Evolutionary conservation across 2,797 vertebrate species (phyloP).

Genomic region (Paguma larvata): DNA sequence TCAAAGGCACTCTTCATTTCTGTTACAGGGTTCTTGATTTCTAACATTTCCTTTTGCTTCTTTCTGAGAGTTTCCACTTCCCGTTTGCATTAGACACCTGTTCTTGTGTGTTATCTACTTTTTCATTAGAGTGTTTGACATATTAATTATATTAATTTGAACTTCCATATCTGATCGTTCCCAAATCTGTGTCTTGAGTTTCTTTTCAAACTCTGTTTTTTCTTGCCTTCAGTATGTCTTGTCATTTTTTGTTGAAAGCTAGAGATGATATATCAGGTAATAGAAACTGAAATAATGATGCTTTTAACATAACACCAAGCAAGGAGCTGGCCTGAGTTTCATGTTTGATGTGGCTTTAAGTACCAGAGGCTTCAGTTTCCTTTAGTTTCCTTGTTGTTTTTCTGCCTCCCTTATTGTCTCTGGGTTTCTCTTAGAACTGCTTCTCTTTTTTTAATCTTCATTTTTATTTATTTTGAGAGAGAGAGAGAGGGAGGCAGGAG

Average conservation of each 20-base stretch:
- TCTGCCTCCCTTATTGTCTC: background rate
- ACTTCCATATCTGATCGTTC: background rate
- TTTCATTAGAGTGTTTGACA: background rate
- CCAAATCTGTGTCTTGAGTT: background rate
- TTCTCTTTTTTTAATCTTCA: too few species aligned
- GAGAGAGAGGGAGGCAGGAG: too few species aligned
- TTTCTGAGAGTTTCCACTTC: background rate
- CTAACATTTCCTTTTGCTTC: background rate
- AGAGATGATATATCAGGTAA: background rate
- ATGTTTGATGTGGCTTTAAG: background rate
- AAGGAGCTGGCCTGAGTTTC: background rate
- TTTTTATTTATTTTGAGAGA: too few species aligned
- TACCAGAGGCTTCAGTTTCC: too few species aligned
- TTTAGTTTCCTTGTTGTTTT: background rate
- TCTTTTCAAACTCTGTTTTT: background rate
- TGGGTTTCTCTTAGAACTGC: background rate
- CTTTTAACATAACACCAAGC: background rate
- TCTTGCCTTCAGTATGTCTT: background rate
- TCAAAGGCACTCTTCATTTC: background rate
- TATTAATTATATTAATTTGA: background rate
- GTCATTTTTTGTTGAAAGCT: background rate
- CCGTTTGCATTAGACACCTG: background rate
- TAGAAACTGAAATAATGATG: background rate
- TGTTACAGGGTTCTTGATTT: background rate
- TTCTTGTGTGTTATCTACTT: background rate